Conservation (phyloP, 1,140 invertebrate species). For the Gonioctena quinquepunctata region DNA sequence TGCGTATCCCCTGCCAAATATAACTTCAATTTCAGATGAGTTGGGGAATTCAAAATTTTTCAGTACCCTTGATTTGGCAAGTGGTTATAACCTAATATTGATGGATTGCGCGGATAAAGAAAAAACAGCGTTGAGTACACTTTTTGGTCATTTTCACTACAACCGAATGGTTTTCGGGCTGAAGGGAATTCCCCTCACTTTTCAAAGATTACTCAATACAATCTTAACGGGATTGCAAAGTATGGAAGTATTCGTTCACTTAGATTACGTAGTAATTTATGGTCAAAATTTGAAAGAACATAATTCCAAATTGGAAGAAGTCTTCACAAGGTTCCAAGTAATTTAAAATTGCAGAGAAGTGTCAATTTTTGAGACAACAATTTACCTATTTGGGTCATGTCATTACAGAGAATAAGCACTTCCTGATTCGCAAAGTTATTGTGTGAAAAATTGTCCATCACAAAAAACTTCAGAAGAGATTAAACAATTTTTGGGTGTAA, state of each 20-base stretch:
- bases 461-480: too few species aligned
- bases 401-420: too few species aligned
- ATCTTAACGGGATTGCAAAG: too few species aligned
- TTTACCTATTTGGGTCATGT: too few species aligned
- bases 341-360: too few species aligned
- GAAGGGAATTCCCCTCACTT: not conserved
- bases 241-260: not conserved
- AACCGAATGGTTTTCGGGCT: not conserved
- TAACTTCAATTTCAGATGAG: conserved; percentile 53
- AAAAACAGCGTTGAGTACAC: not conserved
- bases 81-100: conserved; percentile 59
- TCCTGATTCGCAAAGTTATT: too few species aligned
- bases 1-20: conserved; percentile 60
- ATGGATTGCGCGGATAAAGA: not conserved
- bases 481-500: too few species aligned
- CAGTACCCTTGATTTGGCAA: conserved; percentile 56
- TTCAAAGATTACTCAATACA: not conserved
- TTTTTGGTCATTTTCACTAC: not conserved
- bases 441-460: too few species aligned
- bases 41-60: conserved; percentile 56
- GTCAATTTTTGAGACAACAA: too few species aligned
- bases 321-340: too few species aligned
- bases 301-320: conserved; percentile 1
- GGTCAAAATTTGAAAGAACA: not conserved
- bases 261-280: not conserved